Percentiles rank a stretch among this genome's conserved stretches.
These are phyloP conservation scores for Pheucticus melanocephalus DNA, from an alignment of 2,113 vertebrate genomes.

Conservation along the genomic window DNA sequence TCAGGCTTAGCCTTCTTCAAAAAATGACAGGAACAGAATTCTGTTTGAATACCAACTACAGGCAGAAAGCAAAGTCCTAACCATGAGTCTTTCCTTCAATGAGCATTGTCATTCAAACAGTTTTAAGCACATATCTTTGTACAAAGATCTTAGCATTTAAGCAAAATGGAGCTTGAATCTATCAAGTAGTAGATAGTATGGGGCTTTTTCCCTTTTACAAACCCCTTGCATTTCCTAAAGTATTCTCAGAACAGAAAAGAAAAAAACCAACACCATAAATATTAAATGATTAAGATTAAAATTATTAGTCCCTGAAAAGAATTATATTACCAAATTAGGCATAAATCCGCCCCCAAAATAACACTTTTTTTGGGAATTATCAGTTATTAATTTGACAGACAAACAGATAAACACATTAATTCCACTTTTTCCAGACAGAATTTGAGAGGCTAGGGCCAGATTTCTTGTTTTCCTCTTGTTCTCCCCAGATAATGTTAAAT, in stretches of 20 bases:
- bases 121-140: neutral
- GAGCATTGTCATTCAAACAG: neutral
- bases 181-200: neutral
- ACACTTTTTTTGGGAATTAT: neutral
- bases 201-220: neutral
- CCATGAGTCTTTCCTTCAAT: neutral
- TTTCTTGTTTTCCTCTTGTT: neutral
- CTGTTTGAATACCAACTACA: neutral
- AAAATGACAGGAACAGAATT: neutral
- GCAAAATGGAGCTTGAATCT: neutral
- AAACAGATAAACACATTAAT: neutral
- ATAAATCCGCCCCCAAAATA: neutral
- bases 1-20: fast-evolving
- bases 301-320: neutral
- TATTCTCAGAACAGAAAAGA: neutral
- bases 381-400: neutral
- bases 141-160: neutral
- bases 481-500: neutral
- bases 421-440: neutral
- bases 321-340: neutral
- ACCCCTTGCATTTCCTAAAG: neutral
- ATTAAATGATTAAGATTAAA: neutral
- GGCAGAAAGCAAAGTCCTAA: neutral
- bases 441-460: neutral
- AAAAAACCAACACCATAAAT: neutral